phyloP scores from a whole-genome alignment of 2,797 vertebrate genomes.

The Peromyscus aztecus region DNA sequence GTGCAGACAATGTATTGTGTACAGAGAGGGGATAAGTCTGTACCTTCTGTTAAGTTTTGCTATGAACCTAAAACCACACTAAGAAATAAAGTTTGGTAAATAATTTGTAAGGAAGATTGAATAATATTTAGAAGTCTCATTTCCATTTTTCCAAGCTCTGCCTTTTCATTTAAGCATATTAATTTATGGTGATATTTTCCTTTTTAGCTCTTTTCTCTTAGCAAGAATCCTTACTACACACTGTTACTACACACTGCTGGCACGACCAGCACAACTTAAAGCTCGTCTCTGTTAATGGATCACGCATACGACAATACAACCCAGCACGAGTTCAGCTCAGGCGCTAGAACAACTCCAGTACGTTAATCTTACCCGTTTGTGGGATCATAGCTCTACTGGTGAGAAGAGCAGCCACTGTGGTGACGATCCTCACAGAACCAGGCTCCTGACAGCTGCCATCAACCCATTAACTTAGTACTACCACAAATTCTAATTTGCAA shows the following conservation, averaged over 20 bases:
- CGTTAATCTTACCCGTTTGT: background rate
- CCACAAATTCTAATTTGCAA: background rate
- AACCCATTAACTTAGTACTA: background rate
- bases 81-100: background rate
- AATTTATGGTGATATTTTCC: slow-evolving; percentile 17
- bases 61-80: background rate
- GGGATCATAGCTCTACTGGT: background rate
- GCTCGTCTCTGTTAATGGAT: background rate
- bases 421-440: background rate
- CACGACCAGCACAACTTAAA: background rate
- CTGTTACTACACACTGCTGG: background rate
- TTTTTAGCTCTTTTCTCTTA: background rate
- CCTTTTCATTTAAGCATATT: background rate
- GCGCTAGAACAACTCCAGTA: background rate
- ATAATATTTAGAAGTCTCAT: background rate
- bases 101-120: background rate
- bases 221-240: background rate
- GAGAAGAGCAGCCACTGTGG: background rate
- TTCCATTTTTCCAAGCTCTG: background rate
- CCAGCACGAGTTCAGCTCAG: background rate
- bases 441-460: rapidly evolving
- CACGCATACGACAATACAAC: background rate
- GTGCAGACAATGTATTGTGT: background rate
- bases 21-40: background rate
- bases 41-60: background rate